Conservation (phyloP, 1,140 invertebrate genomes). For the Tetragonula clypearis region DNA sequence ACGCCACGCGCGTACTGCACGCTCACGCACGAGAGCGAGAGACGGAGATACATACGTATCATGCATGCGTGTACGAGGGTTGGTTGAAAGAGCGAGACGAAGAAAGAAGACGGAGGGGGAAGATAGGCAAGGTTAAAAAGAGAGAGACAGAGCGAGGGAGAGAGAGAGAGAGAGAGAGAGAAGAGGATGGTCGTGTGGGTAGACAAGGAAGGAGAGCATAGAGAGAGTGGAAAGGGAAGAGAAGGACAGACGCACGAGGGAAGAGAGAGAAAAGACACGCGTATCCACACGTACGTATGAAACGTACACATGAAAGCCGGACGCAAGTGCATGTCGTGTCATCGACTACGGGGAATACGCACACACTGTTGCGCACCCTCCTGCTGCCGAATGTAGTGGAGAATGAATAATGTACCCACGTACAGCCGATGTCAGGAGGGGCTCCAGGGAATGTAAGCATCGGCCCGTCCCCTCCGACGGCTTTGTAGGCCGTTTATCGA, state of each 20-base stretch:
- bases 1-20: neutral
- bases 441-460: constrained; percentile 64
- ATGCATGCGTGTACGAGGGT: neutral
- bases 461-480: constrained; percentile 36
- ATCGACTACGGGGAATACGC: constrained; percentile 34
- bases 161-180: neutral
- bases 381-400: constrained; percentile 60
- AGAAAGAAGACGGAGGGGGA: neutral
- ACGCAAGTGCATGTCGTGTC: constrained; percentile 30
- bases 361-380: constrained; percentile 54
- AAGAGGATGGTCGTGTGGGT: neutral
- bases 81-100: neutral
- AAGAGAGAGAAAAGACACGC: neutral
- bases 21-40: neutral
- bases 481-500: constrained; percentile 63
- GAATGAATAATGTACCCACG: constrained; percentile 69
- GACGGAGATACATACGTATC: neutral
- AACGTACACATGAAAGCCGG: neutral
- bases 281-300: neutral
- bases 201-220: neutral
- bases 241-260: constrained; percentile 8
- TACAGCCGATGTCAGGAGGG: constrained; percentile 58
- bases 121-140: constrained; percentile 21
- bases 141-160: neutral
- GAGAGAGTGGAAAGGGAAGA: neutral